These are phyloP conservation scores for Cryptoleucopteryx plumbea DNA, from an alignment of 2,113 vertebrate genomes.

Conservation along the genomic window DNA sequence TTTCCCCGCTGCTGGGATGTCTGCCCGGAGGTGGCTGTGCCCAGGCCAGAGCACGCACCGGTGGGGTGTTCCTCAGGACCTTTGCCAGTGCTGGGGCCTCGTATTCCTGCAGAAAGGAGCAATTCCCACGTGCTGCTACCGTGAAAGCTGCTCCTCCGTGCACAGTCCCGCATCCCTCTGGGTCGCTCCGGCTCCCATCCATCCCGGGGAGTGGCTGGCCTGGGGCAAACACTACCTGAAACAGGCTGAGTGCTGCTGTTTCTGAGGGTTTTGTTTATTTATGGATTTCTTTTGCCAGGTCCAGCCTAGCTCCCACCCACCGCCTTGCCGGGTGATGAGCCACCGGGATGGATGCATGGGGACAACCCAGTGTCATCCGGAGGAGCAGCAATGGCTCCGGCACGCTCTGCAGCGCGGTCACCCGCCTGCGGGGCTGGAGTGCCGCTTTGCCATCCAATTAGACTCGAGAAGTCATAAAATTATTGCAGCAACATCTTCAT, in stretches of 20 bases:
- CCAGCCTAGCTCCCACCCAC: neutral
- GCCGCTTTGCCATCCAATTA: neutral
- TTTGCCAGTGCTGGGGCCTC: neutral
- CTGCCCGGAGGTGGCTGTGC: neutral
- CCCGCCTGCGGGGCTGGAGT: neutral
- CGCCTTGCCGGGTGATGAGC: neutral
- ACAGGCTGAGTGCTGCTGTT: neutral
- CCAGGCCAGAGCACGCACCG: neutral
- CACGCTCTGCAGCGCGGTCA: fast-evolving
- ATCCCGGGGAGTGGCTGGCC: fast-evolving
- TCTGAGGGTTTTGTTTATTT: neutral
- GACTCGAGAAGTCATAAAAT: neutral
- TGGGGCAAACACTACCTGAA: neutral
- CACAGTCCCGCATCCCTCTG: neutral
- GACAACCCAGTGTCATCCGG: neutral
- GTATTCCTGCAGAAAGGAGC: neutral
- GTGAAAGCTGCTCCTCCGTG: neutral
- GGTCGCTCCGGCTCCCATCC: neutral
- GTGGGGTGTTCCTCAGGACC: neutral
- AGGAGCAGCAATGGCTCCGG: neutral
- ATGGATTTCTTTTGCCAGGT: neutral
- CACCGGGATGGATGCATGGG: fast-evolving
- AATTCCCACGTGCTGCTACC: neutral
- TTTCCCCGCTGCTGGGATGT: neutral
- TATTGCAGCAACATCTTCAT: neutral